Evolutionary conservation across 2,888 invertebrate species (phyloP), one percentile per base, ranked within the genome.

Genomic region (Machimus atricapillus): DNA sequence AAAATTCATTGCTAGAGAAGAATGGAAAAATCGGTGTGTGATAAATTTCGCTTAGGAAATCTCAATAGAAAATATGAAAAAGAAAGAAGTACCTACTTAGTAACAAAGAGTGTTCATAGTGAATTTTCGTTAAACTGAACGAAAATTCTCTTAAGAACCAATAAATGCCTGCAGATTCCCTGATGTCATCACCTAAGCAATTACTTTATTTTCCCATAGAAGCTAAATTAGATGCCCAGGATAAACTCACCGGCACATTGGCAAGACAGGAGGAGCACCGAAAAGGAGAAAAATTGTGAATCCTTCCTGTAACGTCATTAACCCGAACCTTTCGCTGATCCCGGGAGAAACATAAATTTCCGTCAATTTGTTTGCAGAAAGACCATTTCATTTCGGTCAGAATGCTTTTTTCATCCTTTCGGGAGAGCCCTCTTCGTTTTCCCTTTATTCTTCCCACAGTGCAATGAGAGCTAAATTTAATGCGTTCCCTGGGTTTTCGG

Each of bases 261-360:
- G 14, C 27, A 12, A 23, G 66, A 2, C 66, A 66, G 27, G 19
- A 19, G 9, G 19, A 27, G 66, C 2, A 12, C 27, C 7, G 74
- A 58, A 74, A 85, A 74, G 31, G 34, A 66, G 34, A 83, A 40
- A 83, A 73, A 73, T 83, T n/a, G 73, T 83, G 83, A 83, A 85
- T 85, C 85, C 58, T 85, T 85, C 73, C 85, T 46, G 73, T 85
- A 85, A 86, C 78, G 40, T 86, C 78, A 78, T 86, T 86, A 86
- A 78, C 78, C 78, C 78, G 66, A 58, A 37, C 58, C 86, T 66
- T 52, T 77, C n/a, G 56, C 34, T 58, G 77, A 40, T 79, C 86
- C 88, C 88, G 19, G n/a, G 88, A 85, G 88, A 85, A 56, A 85
- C 87, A 87, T 88, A 88, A 88, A 88, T 88, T 88, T 79, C 86